Evolutionary conservation across 2,113 vertebrate species (phyloP).

Genomic region (Istiophorus platypterus): DNA sequence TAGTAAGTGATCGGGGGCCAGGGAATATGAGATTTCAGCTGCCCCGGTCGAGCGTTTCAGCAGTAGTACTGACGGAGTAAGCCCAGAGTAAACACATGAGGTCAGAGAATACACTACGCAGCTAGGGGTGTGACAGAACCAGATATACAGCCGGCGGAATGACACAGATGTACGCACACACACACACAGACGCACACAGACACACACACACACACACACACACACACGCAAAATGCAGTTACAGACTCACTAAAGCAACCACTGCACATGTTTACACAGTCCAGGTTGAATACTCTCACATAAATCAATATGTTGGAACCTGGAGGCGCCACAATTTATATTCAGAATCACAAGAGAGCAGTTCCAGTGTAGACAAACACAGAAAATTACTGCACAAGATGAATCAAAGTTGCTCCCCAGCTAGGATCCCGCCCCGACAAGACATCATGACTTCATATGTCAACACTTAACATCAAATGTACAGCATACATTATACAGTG

Average conservation of each 20-base stretch:
- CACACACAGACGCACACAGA: neutral
- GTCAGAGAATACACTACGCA: constrained; percentile 73
- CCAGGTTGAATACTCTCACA: constrained; percentile 55
- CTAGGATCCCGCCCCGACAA: constrained; percentile 33
- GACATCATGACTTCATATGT: constrained; percentile 54
- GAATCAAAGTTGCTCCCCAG: constrained; percentile 31
- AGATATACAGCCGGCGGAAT: constrained; percentile 65
- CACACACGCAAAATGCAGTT: constrained; percentile 10
- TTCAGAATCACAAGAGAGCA: constrained; percentile 37
- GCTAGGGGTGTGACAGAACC: constrained; percentile 71
- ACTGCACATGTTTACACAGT: constrained; percentile 62
- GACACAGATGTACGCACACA: constrained; percentile 10
- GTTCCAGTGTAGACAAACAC: constrained; percentile 42
- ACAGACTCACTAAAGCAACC: constrained; percentile 35
- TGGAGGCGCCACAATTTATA: constrained; percentile 26
- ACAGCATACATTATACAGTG: constrained; percentile 33
- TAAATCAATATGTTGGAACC: constrained; percentile 58
- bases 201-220: constrained; percentile 2
- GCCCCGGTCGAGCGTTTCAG: constrained; percentile 56
- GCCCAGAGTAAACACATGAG: constrained; percentile 80
- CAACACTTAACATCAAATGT: constrained; percentile 42
- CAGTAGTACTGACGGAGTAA: constrained; percentile 71
- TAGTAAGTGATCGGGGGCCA: constrained; percentile 57
- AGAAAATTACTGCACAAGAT: constrained; percentile 37
- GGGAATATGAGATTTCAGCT: constrained; percentile 73